phyloP scores from a whole-genome alignment of 2,113 vertebrate species.

The Arothron firmamentum region DNA sequence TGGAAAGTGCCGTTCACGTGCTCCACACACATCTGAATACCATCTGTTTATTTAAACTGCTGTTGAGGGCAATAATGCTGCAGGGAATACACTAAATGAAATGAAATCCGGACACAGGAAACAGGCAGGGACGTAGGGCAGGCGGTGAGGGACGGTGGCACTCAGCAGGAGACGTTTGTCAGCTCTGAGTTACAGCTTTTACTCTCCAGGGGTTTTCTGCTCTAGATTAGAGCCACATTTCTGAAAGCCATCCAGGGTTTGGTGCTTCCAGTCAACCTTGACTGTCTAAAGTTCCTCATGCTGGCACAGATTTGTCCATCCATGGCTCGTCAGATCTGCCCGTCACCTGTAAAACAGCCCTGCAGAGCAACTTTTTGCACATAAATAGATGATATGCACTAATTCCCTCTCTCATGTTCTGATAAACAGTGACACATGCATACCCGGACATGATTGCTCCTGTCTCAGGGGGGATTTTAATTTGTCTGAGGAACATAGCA shows the following conservation, averaged over 20 bases:
- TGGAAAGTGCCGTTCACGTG: slow-evolving; percentile 37
- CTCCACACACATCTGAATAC: slow-evolving; percentile 17
- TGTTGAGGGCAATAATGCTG: slow-evolving; percentile 40
- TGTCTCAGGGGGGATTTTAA: slow-evolving; percentile 31
- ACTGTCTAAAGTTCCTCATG: slow-evolving; percentile 38
- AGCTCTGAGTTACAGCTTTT: slow-evolving; percentile 46
- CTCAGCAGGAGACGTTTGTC: slow-evolving; percentile 63
- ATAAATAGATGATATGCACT: slow-evolving; percentile 2
- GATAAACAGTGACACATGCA: slow-evolving; percentile 30
- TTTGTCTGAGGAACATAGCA: slow-evolving; percentile 47
- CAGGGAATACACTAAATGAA: slow-evolving; percentile 54
- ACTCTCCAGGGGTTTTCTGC: slow-evolving; percentile 42
- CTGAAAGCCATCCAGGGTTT: slow-evolving; percentile 48
- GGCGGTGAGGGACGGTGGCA: slow-evolving; percentile 33
- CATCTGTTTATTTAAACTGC: slow-evolving; percentile 55
- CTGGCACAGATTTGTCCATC: slow-evolving; percentile 20
- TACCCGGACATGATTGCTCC: slow-evolving; percentile 28
- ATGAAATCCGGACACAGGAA: slow-evolving; percentile 54
- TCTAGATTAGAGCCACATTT: slow-evolving; percentile 50
- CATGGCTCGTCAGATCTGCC: slow-evolving; percentile 23
- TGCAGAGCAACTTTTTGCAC: slow-evolving; percentile 7
- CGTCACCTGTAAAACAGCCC: slow-evolving; percentile 43
- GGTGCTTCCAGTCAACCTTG: slow-evolving; percentile 24
- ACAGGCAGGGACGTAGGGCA: slow-evolving; percentile 28
- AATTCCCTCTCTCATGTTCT: slow-evolving; percentile 31